These are phyloP conservation scores for Agonopterix heracliana DNA, from an alignment of 2,888 invertebrate species.

Conservation along the genomic window DNA sequence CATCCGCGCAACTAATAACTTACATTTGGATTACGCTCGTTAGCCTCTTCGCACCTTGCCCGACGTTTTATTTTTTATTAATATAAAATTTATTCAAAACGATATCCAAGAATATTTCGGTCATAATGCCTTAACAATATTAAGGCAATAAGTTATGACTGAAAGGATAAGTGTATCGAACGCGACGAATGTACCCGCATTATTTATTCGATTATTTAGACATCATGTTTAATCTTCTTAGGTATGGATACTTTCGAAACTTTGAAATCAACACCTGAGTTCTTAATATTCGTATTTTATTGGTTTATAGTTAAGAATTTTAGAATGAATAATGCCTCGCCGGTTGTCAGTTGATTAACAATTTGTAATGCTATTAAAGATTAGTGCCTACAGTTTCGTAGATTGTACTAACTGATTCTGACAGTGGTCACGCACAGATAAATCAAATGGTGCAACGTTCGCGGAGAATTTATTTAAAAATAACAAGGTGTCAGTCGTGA, in stretches of 20 bases:
- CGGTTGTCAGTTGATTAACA: slow-evolving; percentile 17
- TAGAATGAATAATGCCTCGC: slow-evolving; percentile 12
- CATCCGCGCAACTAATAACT: slow-evolving; percentile 61
- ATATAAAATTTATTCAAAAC: slow-evolving; percentile 69
- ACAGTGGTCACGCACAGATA: slow-evolving; percentile 15
- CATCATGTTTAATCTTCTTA: slow-evolving; percentile 17
- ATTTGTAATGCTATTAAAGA: slow-evolving; percentile 13
- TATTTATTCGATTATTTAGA: slow-evolving; percentile 51
- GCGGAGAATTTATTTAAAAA: slow-evolving; percentile 2
- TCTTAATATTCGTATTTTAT: slow-evolving; percentile 27
- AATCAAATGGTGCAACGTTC: slow-evolving; percentile 9
- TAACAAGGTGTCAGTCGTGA: neutral
- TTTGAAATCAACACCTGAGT: slow-evolving; percentile 15
- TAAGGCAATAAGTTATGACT: slow-evolving; percentile 64
- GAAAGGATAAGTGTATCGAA: slow-evolving; percentile 50
- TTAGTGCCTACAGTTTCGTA: slow-evolving; percentile 10
- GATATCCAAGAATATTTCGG: slow-evolving; percentile 55
- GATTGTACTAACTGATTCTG: slow-evolving; percentile 13
- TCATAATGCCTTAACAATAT: slow-evolving; percentile 62
- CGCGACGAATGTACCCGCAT: slow-evolving; percentile 30
- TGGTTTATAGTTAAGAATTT: slow-evolving; percentile 24
- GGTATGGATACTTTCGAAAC: slow-evolving; percentile 12
- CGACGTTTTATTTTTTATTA: slow-evolving; percentile 66
- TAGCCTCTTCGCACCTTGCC: slow-evolving; percentile 73
- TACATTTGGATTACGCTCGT: slow-evolving; percentile 73